Base-by-base conservation (phyloP, 1,140 invertebrate species). In the Anadara kagoshimensis region DNA sequence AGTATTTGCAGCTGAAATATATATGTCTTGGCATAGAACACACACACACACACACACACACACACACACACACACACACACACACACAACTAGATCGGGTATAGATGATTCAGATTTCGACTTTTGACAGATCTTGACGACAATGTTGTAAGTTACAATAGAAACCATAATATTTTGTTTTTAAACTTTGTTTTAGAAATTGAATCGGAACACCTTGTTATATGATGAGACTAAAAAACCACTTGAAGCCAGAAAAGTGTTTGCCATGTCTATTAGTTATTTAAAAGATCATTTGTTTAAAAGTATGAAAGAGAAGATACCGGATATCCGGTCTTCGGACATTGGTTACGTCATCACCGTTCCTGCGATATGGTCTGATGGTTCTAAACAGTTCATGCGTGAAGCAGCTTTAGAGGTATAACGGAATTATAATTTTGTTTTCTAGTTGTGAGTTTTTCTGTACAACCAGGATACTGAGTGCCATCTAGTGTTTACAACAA, bases 371-470 rank as follows among this genome's bases (percentile, higher is more conserved):
- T 71, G 69, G 69, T 22, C 63, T 45, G 69, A 71, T 43, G 63
- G 56, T n/a, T 59, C 69, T 1, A 71, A 71, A 36, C 69, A 71
- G 36, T 71, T 71, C 47, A 71, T 71, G 69, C 29, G 69, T 24
- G 41, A 63, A 29, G 59, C 59, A 56, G 69, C 69, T 18, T 29
- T 44, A 12, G 41, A 26, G 69, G 69, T 61, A 63, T 29, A 29
- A 36, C 16, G 18, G 11, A 49, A 47, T 12, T 2, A 1, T 20
- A 61, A n/a, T 18, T 2, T 47, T n/a, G 61, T 10, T 18, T 49
- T 49, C 10, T 49, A 11, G 10, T 49, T 22, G 7, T 24, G 41
- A 20, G 29, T 64, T 44, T 24, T 22, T 2, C 22, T 22, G 18
- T n/a, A 64, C 41, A 41, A 64, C 11, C 18, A 26, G 29, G 20